Conservation (phyloP, 2,888 invertebrate genomes). For the Aspidapion aeneum region DNA sequence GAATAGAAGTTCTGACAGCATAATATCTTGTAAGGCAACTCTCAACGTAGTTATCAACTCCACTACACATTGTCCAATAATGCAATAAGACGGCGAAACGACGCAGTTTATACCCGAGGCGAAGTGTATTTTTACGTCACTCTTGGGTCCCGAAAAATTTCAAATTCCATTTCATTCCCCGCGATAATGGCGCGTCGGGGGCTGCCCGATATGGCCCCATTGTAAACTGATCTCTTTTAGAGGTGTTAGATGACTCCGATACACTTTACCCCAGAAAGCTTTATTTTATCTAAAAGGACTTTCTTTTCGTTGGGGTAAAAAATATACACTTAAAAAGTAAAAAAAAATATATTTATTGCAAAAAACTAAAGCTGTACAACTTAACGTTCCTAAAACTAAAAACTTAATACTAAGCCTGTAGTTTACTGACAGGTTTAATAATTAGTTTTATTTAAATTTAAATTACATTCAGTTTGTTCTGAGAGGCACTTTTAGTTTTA, state of each 20-base stretch:
- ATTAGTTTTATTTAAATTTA: too few relatives aligned
- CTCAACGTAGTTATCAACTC: not conserved
- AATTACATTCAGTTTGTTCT: too few relatives aligned
- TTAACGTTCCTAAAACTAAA: too few relatives aligned
- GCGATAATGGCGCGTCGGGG: slow-evolving; percentile 38
- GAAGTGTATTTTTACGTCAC: slow-evolving; percentile 51
- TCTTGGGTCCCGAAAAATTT: slow-evolving; percentile 49
- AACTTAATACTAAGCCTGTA: too few relatives aligned
- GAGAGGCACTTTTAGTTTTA: too few relatives aligned
- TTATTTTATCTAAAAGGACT: not conserved
- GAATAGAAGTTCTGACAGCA: not conserved
- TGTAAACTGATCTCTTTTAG: slow-evolving; percentile 45
- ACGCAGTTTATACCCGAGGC: slow-evolving; percentile 43
- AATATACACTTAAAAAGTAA: too few relatives aligned
- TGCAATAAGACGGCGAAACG: slow-evolving; percentile 37
- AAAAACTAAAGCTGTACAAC: too few relatives aligned
- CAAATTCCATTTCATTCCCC: slow-evolving; percentile 49
- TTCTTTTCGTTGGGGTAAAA: not conserved
- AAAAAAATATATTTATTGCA: too few relatives aligned
- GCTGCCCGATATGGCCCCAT: slow-evolving; percentile 42
- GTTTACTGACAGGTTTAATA: too few relatives aligned
- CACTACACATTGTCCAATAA: slow-evolving; percentile 3
- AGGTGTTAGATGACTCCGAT: slow-evolving; percentile 43
- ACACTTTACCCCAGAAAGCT: not conserved
- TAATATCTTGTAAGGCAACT: not conserved